phyloP scores from a whole-genome alignment of 2,797 vertebrate species.

The Phrynocephalus forsythii region DNA sequence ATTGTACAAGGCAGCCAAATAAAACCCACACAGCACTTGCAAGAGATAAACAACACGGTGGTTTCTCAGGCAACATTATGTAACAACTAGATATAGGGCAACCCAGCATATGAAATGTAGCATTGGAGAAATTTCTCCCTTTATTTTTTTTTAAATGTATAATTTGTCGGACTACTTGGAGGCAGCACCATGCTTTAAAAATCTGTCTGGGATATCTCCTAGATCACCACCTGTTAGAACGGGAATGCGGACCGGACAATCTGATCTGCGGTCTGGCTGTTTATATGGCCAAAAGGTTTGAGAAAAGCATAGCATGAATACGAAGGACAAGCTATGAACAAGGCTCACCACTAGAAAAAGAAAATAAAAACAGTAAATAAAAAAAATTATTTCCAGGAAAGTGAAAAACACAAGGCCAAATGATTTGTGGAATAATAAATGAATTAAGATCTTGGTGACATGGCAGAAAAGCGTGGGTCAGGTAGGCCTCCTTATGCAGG shows the following conservation, averaged over 20 bases:
- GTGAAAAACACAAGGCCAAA: not conserved
- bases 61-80: constrained; percentile 12
- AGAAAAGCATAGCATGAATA: too few species aligned
- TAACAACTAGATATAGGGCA: constrained; percentile 23
- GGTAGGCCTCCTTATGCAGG: too few species aligned
- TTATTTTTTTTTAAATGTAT: not conserved
- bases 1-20: constrained; percentile 7
- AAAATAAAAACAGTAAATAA: not conserved
- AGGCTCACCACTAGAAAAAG: not conserved
- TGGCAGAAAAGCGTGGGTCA: not conserved
- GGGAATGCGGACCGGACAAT: not conserved
- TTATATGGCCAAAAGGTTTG: not conserved
- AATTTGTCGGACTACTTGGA: constrained; percentile 8
- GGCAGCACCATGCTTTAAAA: not conserved
- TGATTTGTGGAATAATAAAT: not conserved
- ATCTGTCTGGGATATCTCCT: not conserved
- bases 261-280: not conserved
- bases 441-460: not conserved
- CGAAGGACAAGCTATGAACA: not conserved
- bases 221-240: not conserved
- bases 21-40: not conserved
- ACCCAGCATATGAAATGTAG: not conserved
- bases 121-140: not conserved
- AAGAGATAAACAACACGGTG: not conserved
- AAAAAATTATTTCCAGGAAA: not conserved